Conservation (phyloP, 2,113 vertebrate genomes). For the Pogona vitticeps region DNA sequence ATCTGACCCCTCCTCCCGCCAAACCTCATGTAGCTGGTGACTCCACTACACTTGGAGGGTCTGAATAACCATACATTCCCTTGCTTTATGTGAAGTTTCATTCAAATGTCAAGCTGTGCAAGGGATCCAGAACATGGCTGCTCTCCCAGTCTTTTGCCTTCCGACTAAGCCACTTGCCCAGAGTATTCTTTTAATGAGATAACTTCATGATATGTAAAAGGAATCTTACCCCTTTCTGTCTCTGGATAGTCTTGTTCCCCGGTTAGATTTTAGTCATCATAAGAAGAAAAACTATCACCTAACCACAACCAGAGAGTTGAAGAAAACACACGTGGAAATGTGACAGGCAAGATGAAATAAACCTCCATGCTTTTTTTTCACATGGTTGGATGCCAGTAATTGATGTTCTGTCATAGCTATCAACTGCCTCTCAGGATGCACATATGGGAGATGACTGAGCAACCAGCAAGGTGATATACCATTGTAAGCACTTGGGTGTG, state of each 20-base stretch:
- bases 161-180: neutral
- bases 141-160: neutral
- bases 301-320: neutral
- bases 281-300: neutral
- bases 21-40: neutral
- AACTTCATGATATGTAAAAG: neutral
- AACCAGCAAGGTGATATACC: neutral
- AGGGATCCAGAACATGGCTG: neutral
- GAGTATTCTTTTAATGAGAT: neutral
- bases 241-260: too few species aligned
- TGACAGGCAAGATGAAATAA: constrained; percentile 39
- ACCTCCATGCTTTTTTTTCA: neutral
- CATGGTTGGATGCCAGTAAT: constrained; percentile 32
- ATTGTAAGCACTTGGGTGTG: constrained; percentile 41
- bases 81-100: too few species aligned
- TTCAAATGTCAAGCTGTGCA: neutral
- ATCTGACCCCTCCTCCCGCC: too few species aligned
- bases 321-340: constrained; percentile 13
- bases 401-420: constrained; percentile 55
- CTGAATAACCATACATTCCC: too few species aligned
- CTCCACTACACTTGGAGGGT: neutral
- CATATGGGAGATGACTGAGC: constrained; percentile 52
- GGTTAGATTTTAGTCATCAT: neutral
- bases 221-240: neutral
- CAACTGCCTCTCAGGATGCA: constrained; percentile 52